Evolutionary conservation across 2,113 vertebrate species (phyloP), one percentile per base, ranked within the genome.

Genomic region (Corydoras maculifer): DNA sequence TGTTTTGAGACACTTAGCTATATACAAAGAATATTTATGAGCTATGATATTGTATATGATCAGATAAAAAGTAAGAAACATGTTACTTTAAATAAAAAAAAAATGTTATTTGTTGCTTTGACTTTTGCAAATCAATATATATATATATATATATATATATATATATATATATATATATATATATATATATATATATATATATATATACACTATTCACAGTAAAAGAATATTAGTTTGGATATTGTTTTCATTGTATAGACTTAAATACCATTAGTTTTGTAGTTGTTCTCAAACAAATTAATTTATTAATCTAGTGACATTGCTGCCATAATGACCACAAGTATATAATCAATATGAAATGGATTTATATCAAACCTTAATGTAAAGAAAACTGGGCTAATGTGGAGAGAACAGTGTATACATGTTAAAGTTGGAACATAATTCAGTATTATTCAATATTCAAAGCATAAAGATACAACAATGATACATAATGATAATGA

Each of bases 401-500:
- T 78, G 62, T 59, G 31, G 1, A 51, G 70, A 51, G 78, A 78
- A 82, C 54, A 59, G 65, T 73, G 71, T 77, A 35, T 77, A 84
- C 81, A 81, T 80, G 55, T 73, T 81, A 65, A 70, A 72, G 76
- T 58, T 78, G 77, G 76, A 62, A 80, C 81, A 84, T 29, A 83
- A 82, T 73, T 82, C 75, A 25, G 18, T 25, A 84, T 84, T 84
- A 84, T 73, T 83, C 79, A 78, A 76, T 75, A 49, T 78, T 78
- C 60, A 82, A 85, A 82, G 82, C 77, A 77, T 35, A 79, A 81
- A 79, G 84, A 73, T 80, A 81, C 64, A 18, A 82, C 78, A 74
- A 81, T 83, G 82, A 80, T 80, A 68, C 77, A 74, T 81, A 79
- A 85, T 57, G 2, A 3, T 81, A 80, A 83, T 73, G 72, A 78